A percentile compares a stretch with the other conserved stretches of the same genome.
Conservation (phyloP, 1,140 invertebrate genomes). For the Drosophila melanica region DNA sequence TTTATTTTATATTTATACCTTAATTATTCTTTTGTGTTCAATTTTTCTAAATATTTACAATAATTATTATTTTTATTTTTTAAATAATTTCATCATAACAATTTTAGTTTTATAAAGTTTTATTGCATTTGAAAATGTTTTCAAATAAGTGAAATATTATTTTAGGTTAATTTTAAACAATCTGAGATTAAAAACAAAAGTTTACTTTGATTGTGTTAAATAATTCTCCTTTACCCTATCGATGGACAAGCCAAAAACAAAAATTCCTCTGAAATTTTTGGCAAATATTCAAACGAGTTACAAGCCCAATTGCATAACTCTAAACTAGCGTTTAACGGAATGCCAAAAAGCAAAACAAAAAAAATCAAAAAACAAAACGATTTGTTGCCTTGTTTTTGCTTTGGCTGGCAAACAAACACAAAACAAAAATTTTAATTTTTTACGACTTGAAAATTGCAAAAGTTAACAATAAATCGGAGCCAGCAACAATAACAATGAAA, state of each 20-base stretch:
- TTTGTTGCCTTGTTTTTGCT: constrained; percentile 55
- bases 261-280: constrained; percentile 24
- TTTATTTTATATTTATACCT: too few species aligned
- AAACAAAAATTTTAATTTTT: constrained; percentile 61
- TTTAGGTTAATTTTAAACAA: too few species aligned
- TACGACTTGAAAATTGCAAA: constrained; percentile 77
- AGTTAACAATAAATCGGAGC: constrained; percentile 60
- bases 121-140: too few species aligned
- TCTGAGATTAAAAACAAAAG: too few species aligned
- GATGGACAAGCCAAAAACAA: constrained; percentile 12
- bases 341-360: constrained; percentile 14
- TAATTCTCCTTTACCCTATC: constrained; percentile 34
- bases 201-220: too few species aligned
- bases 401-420: not conserved
- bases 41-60: too few species aligned
- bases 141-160: too few species aligned
- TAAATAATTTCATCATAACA: too few species aligned
- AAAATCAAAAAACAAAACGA: constrained; percentile 29
- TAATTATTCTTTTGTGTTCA: too few species aligned
- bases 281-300: constrained; percentile 50
- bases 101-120: too few species aligned
- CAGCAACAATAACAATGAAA: constrained; percentile 12
- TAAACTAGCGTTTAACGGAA: constrained; percentile 42
- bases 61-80: too few species aligned
- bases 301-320: constrained; percentile 64